Evolutionary conservation across 2,888 invertebrate species (phyloP).

Genomic region (Agrilus biguttatus): DNA sequence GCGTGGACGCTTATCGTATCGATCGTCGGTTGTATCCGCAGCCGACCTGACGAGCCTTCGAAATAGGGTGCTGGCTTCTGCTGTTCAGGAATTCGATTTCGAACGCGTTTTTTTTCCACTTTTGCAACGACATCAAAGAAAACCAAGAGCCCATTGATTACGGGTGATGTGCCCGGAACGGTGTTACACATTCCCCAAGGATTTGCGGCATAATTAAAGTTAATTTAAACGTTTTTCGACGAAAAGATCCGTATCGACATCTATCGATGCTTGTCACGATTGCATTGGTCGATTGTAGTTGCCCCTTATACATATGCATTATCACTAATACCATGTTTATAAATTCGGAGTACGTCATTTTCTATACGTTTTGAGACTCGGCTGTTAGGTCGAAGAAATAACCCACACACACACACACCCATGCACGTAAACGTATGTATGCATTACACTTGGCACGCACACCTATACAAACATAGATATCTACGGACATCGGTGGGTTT

Average conservation of each 20-base stretch:
- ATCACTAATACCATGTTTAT: slow-evolving; percentile 12
- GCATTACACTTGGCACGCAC: too few species aligned
- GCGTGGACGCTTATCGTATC: slow-evolving; percentile 14
- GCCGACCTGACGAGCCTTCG: slow-evolving; percentile 9
- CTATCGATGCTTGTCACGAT: too few species aligned
- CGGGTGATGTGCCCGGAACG: too few species aligned
- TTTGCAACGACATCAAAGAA: not conserved
- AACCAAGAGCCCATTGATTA: too few species aligned
- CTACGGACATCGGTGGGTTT: too few species aligned
- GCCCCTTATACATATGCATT: slow-evolving; percentile 8
- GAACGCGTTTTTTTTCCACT: not conserved
- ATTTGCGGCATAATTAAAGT: too few species aligned
- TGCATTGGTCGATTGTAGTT: slow-evolving; percentile 7
- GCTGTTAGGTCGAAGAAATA: not conserved
- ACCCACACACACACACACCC: too few species aligned
- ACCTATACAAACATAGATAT: too few species aligned
- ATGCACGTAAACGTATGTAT: too few species aligned
- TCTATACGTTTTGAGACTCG: slow-evolving; percentile 5
- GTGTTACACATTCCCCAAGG: too few species aligned
- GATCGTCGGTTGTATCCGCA: slow-evolving; percentile 15
- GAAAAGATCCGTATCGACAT: too few species aligned
- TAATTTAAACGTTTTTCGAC: too few species aligned
- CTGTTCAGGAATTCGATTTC: not conserved
- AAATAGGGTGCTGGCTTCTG: not conserved
- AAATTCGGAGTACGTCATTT: slow-evolving; percentile 12